Evolutionary conservation across 2,888 invertebrate genomes (phyloP).

Genomic region (Horisme vitalbata): DNA sequence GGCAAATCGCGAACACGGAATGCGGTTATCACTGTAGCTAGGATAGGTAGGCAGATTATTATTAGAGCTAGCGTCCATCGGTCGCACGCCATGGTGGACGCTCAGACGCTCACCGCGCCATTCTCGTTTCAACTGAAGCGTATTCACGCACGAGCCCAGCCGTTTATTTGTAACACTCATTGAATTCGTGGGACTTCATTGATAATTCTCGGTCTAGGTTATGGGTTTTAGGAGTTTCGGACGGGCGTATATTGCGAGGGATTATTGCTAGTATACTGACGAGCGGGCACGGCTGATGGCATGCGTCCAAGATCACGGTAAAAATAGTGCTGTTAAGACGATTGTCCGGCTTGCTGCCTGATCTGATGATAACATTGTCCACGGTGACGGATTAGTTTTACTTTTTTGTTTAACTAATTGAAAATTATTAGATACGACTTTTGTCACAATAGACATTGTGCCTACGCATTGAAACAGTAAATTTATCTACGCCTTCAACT

Average conservation of each 20-base stretch:
- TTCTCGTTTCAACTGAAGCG: conserved; percentile 66
- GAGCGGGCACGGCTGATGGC: conserved; percentile 81
- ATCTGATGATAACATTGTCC: conserved; percentile 65
- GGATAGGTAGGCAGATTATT: conserved; percentile 72
- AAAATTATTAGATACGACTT: conserved; percentile 1
- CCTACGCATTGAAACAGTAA: background rate
- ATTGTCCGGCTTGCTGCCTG: conserved; percentile 66
- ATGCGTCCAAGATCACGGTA: conserved; percentile 70
- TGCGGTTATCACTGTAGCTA: conserved; percentile 79
- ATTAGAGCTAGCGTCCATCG: conserved; percentile 76
- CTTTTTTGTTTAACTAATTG: conserved; percentile 21
- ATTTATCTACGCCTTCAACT: too few species aligned
- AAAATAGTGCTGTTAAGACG: conserved; percentile 77
- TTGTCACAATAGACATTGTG: background rate
- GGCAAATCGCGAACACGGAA: conserved; percentile 78
- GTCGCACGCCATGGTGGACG: conserved; percentile 74
- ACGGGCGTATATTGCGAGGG: conserved; percentile 73
- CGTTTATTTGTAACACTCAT: conserved; percentile 64
- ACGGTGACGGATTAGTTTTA: conserved; percentile 48
- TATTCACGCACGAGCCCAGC: conserved; percentile 52
- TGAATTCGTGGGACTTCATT: conserved; percentile 61
- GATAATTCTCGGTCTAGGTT: conserved; percentile 57
- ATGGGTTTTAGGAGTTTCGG: conserved; percentile 54
- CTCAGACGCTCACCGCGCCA: conserved; percentile 74
- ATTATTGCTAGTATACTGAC: conserved; percentile 85